Evolutionary conservation across 2,888 invertebrate genomes (phyloP).

Genomic region (Drosophila mayaguana): DNA sequence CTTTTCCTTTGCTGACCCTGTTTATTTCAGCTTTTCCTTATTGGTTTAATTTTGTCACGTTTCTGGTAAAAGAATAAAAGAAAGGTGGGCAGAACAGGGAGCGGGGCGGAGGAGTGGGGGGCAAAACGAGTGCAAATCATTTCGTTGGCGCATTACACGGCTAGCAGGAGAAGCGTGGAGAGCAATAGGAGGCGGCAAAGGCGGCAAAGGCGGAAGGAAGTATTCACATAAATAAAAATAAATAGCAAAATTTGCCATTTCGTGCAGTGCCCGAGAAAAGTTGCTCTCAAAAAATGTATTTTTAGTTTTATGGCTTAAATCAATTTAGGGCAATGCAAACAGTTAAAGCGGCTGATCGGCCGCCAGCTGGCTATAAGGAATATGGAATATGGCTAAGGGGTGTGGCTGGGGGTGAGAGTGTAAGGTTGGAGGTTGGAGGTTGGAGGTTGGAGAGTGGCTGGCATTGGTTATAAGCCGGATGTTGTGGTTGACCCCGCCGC

Average conservation of each 20-base stretch:
- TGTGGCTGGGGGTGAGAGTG: too few species aligned
- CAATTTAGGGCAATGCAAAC: slow-evolving; percentile 54
- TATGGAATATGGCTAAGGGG: slow-evolving; percentile 26
- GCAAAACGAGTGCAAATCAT: slow-evolving; percentile 55
- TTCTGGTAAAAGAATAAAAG: slow-evolving; percentile 36
- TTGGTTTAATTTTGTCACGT: slow-evolving; percentile 76
- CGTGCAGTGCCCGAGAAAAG: slow-evolving; percentile 44
- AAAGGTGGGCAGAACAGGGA: slow-evolving; percentile 5
- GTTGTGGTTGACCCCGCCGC: slow-evolving; percentile 70
- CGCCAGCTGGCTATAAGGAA: slow-evolving; percentile 20
- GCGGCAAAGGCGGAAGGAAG: slow-evolving; percentile 3
- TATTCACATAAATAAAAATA: slow-evolving; percentile 49
- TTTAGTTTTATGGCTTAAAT: slow-evolving; percentile 63
- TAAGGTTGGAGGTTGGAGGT: not conserved
- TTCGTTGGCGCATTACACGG: slow-evolving; percentile 32
- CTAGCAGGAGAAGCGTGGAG: not conserved
- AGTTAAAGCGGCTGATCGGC: slow-evolving; percentile 57
- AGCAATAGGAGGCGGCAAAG: not conserved
- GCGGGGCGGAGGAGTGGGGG: slow-evolving; percentile 2
- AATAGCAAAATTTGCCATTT: slow-evolving; percentile 77
- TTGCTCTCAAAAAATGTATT: slow-evolving; percentile 36
- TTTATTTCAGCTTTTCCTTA: slow-evolving; percentile 32
- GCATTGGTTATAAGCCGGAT: slow-evolving; percentile 30
- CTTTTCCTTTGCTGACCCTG: not conserved
- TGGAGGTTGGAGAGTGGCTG: not conserved